Conservation (phyloP, 2,113 vertebrate species). For the Dunckerocampus dactyliophorus region DNA sequence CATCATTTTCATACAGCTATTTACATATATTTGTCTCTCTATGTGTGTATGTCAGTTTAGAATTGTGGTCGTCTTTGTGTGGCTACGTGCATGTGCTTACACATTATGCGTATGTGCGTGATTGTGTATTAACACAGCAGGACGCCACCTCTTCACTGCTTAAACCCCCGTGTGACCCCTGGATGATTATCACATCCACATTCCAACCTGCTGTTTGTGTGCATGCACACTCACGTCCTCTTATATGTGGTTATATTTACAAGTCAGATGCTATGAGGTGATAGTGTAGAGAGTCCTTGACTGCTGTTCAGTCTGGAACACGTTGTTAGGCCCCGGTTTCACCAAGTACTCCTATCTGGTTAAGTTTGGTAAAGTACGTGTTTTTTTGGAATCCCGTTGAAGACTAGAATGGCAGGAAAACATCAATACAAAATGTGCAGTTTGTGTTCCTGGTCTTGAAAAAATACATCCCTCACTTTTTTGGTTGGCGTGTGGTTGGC, state of each 20-base stretch:
- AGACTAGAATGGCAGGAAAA: no score
- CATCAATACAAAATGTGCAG: no score
- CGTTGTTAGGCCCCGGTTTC: no score
- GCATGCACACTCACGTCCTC: background rate
- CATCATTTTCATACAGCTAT: no score
- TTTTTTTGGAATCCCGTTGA: no score
- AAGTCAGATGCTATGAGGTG: conserved; percentile 7
- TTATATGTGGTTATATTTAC: conserved; percentile 10
- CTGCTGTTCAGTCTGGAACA: no score
- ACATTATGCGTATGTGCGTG: background rate
- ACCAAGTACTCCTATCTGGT: no score
- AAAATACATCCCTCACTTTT: no score
- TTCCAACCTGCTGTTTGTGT: conserved; percentile 16
- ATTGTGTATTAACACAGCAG: conserved; percentile 17
- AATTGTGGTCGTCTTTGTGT: background rate
- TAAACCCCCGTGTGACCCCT: conserved; percentile 26
- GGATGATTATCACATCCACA: conserved; percentile 26
- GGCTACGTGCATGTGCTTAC: background rate
- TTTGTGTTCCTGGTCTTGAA: no score
- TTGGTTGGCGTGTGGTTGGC: no score
- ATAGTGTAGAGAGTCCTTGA: background rate
- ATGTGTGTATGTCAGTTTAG: conserved; percentile 1
- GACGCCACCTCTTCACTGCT: conserved; percentile 16
- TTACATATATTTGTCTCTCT: background rate
- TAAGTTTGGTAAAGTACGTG: no score